Evolutionary conservation across 2,797 vertebrate genomes (phyloP), one percentile per base, ranked within the genome.

Genomic region (Phataginus tetradactyla): DNA sequence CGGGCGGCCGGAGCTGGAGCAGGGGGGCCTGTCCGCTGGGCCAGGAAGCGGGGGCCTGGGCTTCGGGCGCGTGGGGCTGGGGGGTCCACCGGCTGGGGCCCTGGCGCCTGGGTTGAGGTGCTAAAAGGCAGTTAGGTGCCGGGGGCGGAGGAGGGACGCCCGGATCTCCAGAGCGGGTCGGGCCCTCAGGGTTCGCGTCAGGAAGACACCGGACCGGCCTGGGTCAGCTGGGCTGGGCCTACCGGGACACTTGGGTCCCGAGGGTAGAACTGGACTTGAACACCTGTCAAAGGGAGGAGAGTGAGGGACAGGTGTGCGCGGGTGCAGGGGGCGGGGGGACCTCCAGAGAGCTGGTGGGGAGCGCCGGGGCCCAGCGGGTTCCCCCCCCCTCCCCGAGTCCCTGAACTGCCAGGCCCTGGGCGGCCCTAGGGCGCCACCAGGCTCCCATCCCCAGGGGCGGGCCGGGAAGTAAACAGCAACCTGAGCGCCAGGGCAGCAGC

Each of bases 391-490:
- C 51, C 14, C 51, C 14, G 0, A 88, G 59, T 68, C 86, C 88
- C 84, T 14, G 63, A 64, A 29, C 32, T 39, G 39, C 13, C 1
- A 3, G 64, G 51, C 69, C 45, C 59, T 17, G 39, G 71, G 74
- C 18, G 12, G 77, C 53, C 84, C 53, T 63, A 11, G 53, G 66
- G 39, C 51, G 1, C 57, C 79, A 25, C 59, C 5, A 59, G 77
- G 49, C 51, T 80, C 53, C 49, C 2, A 21, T 86, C 93, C 94
- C 96, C 88, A 96, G 92, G 74, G 87, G 79, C 59, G 25, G 89
- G 95, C 87, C 45, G 39, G 90, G 88, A 85, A 92, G 95, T 98
- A 97, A 97, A 97, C 96, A 98, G 97, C 95, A 95, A 95, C 86
- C 92, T 39, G 66, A 57, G 51, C 20, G 78, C 69, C n/a, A 17